phyloP scores from a whole-genome alignment of 2,888 invertebrate species.

The Drosophila borborema region DNA sequence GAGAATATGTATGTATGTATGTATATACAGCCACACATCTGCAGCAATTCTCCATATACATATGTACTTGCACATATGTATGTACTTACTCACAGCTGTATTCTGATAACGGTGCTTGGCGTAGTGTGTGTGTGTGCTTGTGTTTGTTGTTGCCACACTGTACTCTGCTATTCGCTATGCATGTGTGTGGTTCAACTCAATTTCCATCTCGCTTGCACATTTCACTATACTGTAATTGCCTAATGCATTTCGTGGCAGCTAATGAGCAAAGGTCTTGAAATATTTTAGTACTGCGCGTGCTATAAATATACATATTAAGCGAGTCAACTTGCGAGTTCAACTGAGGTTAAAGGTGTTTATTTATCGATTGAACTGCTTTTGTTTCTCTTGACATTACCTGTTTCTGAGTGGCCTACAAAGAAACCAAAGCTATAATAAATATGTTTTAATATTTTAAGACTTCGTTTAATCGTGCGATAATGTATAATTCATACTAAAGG shows the following conservation, averaged over 20 bases:
- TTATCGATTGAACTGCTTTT: neutral
- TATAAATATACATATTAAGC: constrained; percentile 23
- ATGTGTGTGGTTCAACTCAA: neutral
- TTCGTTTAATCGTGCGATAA: constrained; percentile 4
- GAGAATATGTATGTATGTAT: constrained; percentile 12
- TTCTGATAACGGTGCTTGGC: constrained; percentile 60
- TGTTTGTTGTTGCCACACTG: constrained; percentile 1
- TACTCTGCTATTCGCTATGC: neutral
- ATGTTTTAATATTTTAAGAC: neutral
- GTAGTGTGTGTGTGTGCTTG: constrained; percentile 26
- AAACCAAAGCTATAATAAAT: neutral
- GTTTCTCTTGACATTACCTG: no score
- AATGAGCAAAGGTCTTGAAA: neutral
- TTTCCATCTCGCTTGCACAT: neutral
- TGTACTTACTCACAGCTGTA: constrained; percentile 41
- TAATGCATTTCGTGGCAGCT: constrained; percentile 11
- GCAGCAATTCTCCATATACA: constrained; percentile 8
- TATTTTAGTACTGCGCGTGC: constrained; percentile 29
- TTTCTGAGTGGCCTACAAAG: neutral
- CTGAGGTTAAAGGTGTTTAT: neutral
- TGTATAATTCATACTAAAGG: constrained; percentile 7
- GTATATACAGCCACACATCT: constrained; percentile 9
- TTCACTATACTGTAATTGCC: neutral
- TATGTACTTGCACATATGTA: neutral
- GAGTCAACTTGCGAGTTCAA: constrained; percentile 25